phyloP scores from a whole-genome alignment of 2,888 invertebrate genomes.

The Drosophila flavopinicola region DNA sequence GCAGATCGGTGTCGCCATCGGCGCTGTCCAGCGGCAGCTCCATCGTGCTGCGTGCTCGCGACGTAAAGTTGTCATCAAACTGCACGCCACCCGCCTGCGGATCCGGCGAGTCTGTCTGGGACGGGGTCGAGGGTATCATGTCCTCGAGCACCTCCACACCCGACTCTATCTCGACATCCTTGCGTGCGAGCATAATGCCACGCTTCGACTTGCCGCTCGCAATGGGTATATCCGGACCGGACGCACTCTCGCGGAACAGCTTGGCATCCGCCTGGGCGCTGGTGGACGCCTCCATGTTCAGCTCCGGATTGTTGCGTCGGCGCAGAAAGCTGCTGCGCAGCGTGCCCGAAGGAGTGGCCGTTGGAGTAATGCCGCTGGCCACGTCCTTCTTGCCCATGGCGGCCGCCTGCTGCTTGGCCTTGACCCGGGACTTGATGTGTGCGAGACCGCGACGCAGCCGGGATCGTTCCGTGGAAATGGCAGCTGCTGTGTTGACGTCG shows the following conservation, averaged over 20 bases:
- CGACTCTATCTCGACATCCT: conserved; percentile 83
- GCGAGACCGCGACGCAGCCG: conserved; percentile 81
- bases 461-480: conserved; percentile 68
- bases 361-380: conserved; percentile 44
- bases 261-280: conserved; percentile 23
- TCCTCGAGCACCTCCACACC: conserved; percentile 84
- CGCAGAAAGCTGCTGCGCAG: conserved; percentile 75
- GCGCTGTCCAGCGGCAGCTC: conserved; percentile 46
- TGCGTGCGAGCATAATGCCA: conserved; percentile 74
- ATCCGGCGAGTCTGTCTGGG: neutral
- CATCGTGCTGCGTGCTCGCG: conserved; percentile 25
- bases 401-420: conserved; percentile 70
- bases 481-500: conserved; percentile 36
- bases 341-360: conserved; percentile 29
- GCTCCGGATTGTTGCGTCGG: conserved; percentile 65
- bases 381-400: conserved; percentile 66
- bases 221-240: conserved; percentile 40
- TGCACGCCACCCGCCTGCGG: neutral
- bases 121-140: conserved; percentile 71
- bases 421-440: conserved; percentile 82
- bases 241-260: neutral
- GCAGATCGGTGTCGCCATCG: neutral
- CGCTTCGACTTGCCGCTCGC: conserved; percentile 51
- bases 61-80: neutral
- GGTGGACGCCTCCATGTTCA: conserved; percentile 37